These are phyloP conservation scores for Drosophila buzzatii DNA, from an alignment of 2,888 invertebrate genomes.

Conservation along the genomic window DNA sequence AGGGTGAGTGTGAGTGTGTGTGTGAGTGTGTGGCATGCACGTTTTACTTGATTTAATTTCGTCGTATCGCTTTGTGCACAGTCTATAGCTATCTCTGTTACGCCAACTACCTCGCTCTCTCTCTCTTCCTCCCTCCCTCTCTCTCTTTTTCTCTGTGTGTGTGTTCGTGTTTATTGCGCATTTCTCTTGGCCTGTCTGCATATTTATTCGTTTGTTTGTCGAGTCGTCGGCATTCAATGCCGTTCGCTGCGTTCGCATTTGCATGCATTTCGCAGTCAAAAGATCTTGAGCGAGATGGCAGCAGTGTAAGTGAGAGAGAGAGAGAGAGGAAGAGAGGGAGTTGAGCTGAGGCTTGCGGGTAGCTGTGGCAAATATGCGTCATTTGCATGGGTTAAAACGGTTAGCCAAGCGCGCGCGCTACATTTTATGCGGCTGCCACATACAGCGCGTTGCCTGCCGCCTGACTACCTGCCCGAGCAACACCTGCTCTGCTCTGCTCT, in stretches of 20 bases:
- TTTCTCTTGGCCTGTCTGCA: constrained; percentile 66
- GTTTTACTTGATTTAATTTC: constrained; percentile 81
- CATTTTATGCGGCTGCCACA: constrained; percentile 54
- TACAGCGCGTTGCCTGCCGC: constrained; percentile 11
- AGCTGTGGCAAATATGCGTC: constrained; percentile 68
- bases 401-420: constrained; percentile 53
- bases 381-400: constrained; percentile 83
- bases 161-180: constrained; percentile 75
- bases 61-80: constrained; percentile 55
- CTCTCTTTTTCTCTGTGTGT: constrained; percentile 18
- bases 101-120: constrained; percentile 1
- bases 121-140: background rate
- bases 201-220: constrained; percentile 78
- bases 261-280: constrained; percentile 78
- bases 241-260: constrained; percentile 68
- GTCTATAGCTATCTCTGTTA: constrained; percentile 10
- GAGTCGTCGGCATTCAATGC: constrained; percentile 67
- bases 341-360: constrained; percentile 6
- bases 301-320: background rate
- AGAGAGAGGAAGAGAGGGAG: background rate
- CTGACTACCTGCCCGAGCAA: constrained; percentile 21
- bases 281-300: constrained; percentile 50
- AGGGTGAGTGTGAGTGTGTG: constrained; percentile 4
- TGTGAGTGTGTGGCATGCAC: constrained; percentile 62
- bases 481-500: background rate